A percentile compares a stretch with the other conserved stretches of the same genome.
Evolutionary conservation across 2,113 vertebrate species (phyloP).

Genomic region (Sinosuthora webbiana): DNA sequence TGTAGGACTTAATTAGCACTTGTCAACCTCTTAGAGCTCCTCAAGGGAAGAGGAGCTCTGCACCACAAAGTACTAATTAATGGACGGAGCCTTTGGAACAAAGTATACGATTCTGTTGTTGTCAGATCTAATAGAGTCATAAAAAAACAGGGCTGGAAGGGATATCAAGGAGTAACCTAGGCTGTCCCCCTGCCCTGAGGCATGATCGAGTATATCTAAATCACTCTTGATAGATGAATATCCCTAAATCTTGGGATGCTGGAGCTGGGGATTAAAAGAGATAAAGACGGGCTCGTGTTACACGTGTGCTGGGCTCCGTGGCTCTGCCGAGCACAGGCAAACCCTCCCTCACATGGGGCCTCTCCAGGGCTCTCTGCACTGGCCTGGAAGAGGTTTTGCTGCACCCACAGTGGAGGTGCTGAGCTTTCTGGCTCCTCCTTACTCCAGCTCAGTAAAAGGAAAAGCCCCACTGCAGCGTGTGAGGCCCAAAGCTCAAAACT

Average conservation of each 20-base stretch:
- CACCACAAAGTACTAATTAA: slow-evolving; percentile 66
- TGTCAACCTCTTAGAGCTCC: slow-evolving; percentile 62
- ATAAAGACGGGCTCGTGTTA: neutral
- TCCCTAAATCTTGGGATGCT: slow-evolving; percentile 19
- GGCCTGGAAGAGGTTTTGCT: neutral
- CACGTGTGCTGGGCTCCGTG: neutral
- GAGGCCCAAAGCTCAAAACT: neutral
- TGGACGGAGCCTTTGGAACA: slow-evolving; percentile 56
- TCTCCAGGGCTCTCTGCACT: neutral
- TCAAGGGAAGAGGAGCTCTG: slow-evolving; percentile 54
- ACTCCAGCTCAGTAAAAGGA: neutral
- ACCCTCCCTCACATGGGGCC: neutral
- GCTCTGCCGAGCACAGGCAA: neutral
- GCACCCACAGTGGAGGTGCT: rapidly evolving
- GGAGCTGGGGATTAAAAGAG: neutral
- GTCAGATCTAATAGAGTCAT: slow-evolving; percentile 62
- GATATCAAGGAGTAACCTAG: slow-evolving; percentile 42
- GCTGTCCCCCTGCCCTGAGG: slow-evolving; percentile 47
- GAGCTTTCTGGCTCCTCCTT: rapidly evolving
- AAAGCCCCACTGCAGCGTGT: neutral
- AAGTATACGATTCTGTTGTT: slow-evolving; percentile 53
- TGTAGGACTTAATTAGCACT: slow-evolving; percentile 68
- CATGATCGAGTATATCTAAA: slow-evolving; percentile 53
- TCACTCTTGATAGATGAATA: slow-evolving; percentile 41
- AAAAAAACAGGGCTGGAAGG: slow-evolving; percentile 46